A percentile compares a stretch with the other conserved stretches of the same genome.
Evolutionary conservation across 2,797 vertebrate genomes (phyloP).

Genomic region (Amblyraja radiata): DNA sequence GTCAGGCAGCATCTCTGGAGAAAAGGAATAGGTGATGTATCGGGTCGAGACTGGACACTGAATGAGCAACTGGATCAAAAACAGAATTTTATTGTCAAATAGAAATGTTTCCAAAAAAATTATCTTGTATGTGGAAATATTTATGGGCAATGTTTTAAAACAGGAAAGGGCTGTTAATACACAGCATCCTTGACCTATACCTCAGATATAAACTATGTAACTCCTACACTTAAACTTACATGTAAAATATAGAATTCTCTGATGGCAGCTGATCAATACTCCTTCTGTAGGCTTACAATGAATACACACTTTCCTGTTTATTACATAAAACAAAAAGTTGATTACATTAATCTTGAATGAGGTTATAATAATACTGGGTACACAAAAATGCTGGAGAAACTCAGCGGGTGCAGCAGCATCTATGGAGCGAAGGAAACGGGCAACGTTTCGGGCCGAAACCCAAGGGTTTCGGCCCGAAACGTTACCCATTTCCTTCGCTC

Average conservation of each 20-base stretch:
- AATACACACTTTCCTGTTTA: neutral
- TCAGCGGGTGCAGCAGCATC: too few relatives aligned
- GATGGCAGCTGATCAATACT: neutral
- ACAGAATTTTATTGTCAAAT: neutral
- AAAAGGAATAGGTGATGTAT: neutral
- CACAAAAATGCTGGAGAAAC: too few relatives aligned
- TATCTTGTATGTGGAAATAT: neutral
- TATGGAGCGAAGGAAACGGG: too few relatives aligned
- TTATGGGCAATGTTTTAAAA: neutral
- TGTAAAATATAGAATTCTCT: too few relatives aligned
- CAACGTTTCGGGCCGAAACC: too few relatives aligned
- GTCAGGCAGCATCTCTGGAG: neutral
- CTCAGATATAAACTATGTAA: neutral
- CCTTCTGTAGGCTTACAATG: neutral
- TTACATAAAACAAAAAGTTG: neutral
- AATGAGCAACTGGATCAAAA: neutral
- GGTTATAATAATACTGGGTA: neutral
- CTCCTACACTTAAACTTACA: neutral
- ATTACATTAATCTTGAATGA: neutral
- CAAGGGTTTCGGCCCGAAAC: too few relatives aligned
- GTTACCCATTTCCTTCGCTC: too few relatives aligned
- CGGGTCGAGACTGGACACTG: neutral
- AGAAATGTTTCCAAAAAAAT: neutral
- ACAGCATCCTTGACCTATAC: neutral
- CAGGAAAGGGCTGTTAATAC: neutral